Conservation (phyloP, 1,140 invertebrate genomes). For the Mesaphorura yosii region DNA sequence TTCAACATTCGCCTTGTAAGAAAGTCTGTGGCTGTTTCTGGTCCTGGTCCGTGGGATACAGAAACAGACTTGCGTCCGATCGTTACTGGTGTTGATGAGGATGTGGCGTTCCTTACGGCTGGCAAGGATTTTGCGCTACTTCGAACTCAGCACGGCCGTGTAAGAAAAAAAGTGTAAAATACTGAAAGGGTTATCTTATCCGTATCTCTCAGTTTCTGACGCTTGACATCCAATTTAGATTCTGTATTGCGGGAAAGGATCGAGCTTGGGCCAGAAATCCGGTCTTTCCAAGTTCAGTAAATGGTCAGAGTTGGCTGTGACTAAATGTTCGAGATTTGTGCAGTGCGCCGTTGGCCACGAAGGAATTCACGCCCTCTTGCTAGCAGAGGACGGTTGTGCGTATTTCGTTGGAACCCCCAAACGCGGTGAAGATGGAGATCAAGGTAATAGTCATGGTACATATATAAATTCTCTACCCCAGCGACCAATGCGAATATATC, state of each 20-base stretch:
- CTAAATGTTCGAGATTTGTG: constrained; percentile 59
- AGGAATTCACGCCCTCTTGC: constrained; percentile 73
- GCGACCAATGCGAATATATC: not conserved
- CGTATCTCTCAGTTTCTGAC: constrained; percentile 12
- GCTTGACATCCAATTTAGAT: constrained; percentile 41
- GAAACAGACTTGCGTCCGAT: constrained; percentile 38
- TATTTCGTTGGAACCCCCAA: constrained; percentile 76
- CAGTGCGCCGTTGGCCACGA: constrained; percentile 84
- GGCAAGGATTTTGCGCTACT: constrained; percentile 78
- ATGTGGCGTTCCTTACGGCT: constrained; percentile 50
- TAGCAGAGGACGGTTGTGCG: constrained; percentile 79
- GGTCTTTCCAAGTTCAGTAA: constrained; percentile 46
- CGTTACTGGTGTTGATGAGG: constrained; percentile 53
- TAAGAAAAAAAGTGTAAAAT: constrained; percentile 33
- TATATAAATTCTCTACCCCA: constrained; percentile 4
- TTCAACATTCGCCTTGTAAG: constrained; percentile 64
- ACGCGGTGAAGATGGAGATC: constrained; percentile 88
- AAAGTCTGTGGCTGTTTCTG: constrained; percentile 64
- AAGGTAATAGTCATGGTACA: no score
- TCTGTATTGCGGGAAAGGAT: constrained; percentile 64
- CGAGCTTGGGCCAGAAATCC: constrained; percentile 59
- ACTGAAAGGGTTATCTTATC: not conserved
- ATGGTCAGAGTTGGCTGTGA: constrained; percentile 62
- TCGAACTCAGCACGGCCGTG: constrained; percentile 63
- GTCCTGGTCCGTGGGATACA: constrained; percentile 57